Percentiles rank a stretch among this genome's conserved stretches.
Evolutionary conservation across 1,140 invertebrate genomes (phyloP).

Genomic region (Holotrichia oblita): DNA sequence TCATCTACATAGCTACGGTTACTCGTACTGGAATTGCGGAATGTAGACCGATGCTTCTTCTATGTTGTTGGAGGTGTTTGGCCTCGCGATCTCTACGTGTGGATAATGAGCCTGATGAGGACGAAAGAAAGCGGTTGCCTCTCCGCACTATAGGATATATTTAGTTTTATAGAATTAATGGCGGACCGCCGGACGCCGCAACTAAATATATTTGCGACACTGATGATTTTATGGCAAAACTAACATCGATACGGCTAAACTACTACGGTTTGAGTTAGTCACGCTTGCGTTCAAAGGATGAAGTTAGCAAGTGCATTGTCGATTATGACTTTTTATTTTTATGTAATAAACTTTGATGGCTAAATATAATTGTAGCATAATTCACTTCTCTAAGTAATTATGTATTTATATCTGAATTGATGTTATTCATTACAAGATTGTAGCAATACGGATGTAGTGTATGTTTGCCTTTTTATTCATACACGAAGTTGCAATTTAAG

Average conservation of each 20-base stretch:
- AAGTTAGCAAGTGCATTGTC: neutral
- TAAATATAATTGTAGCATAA: too few species aligned
- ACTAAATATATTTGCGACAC: constrained; percentile 30
- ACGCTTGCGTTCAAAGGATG: constrained; percentile 8
- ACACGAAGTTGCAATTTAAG: too few species aligned
- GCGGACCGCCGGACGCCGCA: constrained; percentile 7
- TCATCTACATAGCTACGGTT: neutral
- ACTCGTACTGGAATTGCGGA: neutral
- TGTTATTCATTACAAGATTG: too few species aligned
- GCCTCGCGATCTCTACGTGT: constrained; percentile 7
- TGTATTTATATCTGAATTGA: too few species aligned
- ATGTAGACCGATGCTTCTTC: constrained; percentile 26
- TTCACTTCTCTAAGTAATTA: too few species aligned
- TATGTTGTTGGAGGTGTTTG: constrained; percentile 17
- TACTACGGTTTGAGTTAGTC: constrained; percentile 21
- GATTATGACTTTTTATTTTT: constrained; percentile 5
- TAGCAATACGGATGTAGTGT: too few species aligned
- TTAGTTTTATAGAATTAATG: constrained; percentile 23
- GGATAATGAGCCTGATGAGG: constrained; percentile 17
- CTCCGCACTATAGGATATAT: neutral
- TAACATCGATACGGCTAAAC: constrained; percentile 28
- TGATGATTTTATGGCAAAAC: constrained; percentile 30
- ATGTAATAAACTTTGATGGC: neutral
- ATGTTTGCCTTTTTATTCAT: too few species aligned
- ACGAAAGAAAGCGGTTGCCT: constrained; percentile 8